Conservation (phyloP, 2,888 invertebrate species). For the Balanococcus diminutus region DNA sequence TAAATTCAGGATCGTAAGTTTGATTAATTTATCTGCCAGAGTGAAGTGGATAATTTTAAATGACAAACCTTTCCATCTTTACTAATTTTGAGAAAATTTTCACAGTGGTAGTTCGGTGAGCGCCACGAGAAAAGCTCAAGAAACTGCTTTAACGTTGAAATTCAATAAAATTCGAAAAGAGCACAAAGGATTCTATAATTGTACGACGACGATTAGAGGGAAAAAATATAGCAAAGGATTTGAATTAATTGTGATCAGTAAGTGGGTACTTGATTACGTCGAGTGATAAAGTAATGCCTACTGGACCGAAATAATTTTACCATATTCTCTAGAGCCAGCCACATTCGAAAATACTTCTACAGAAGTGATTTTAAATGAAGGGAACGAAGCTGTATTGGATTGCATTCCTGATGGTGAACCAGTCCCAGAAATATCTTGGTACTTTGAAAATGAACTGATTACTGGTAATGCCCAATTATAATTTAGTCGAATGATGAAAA, state of each 20-base stretch:
- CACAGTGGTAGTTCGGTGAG: not conserved
- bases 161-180: constrained; percentile 49
- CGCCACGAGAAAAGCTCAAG: not conserved
- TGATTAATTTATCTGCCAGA: no score
- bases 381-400: constrained; percentile 12
- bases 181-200: constrained; percentile 46
- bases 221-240: constrained; percentile 14
- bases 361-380: not conserved
- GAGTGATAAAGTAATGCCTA: no score
- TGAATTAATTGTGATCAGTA: constrained; percentile 44
- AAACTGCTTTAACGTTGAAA: constrained; percentile 20
- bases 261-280: not conserved
- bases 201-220: not conserved
- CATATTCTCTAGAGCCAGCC: constrained; percentile 46
- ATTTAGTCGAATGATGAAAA: no score
- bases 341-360: not conserved
- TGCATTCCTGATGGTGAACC: constrained; percentile 50
- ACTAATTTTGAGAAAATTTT: not conserved
- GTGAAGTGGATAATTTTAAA: no score
- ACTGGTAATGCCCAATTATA: no score
- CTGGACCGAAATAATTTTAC: no score
- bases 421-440: constrained; percentile 40
- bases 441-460: constrained; percentile 29
- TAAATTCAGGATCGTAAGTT: constrained; percentile 31
- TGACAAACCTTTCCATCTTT: not conserved